Evolutionary conservation across 2,797 vertebrate genomes (phyloP), one percentile per base, ranked within the genome.

Genomic region (Poecilia gillii): DNA sequence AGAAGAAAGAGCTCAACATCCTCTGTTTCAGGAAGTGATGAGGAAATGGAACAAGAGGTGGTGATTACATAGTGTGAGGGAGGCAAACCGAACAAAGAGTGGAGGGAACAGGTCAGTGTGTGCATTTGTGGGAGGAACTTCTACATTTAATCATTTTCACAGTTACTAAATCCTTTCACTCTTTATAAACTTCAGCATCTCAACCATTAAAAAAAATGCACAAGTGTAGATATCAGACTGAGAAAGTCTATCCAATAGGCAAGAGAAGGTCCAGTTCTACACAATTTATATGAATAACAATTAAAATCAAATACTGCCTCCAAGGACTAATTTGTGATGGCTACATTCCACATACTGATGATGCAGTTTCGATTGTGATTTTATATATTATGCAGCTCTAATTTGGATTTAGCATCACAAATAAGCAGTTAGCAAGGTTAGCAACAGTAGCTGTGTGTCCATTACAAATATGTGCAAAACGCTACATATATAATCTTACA

Each of bases 21-120:
- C 93, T 90, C 81, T 14, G 0, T 89, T 90, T 78, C 90, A 94
- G 93, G 92, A 94, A 91, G 85, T 11, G 7, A 31, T 68, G 72
- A 85, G 92, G 94, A 94, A 92, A 89, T 87, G 75, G 86, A 84
- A 85, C 59, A 64, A 59, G 81, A 85, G 62, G 74, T 59, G 87
- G 88, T 0, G 4, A 80, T 85, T 78, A 51, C 82, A 75, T 84
- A 92, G 90, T 95, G 91, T 92, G 85, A 73, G 57, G 46, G 78
- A 88, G 84, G 76, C 36, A 33, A 70, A 46, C 49, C 76, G 77
- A 88, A 90, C 84, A 90, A 90, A 89, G 87, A 80, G 49, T 51
- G 75, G 73, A 90, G 78, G 83, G 85, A 82, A 79, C 46, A 76
- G 84, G 81, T 90, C 59, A 64, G 45, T 3, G 25, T 80, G 77